Evolutionary conservation across 1,140 invertebrate species (phyloP).

Genomic region (Drosophila kanapiae): DNA sequence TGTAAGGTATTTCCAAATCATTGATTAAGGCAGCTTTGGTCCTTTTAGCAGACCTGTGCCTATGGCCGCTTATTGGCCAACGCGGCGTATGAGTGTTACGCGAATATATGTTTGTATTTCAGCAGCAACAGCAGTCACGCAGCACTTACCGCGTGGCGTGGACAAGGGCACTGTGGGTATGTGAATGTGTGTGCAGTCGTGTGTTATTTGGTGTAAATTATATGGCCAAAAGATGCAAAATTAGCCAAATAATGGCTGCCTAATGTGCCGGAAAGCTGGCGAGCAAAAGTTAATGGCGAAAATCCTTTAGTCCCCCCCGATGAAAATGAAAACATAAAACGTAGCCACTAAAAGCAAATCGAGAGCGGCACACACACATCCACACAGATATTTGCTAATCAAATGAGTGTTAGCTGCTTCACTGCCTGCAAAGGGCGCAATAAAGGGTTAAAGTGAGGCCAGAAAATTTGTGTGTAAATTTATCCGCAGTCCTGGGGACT

Average conservation of each 20-base stretch:
- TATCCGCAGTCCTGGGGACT: not conserved
- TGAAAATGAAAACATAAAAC: slow-evolving; percentile 72
- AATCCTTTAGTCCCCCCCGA: slow-evolving; percentile 57
- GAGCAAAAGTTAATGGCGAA: slow-evolving; percentile 66
- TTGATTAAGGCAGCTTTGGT: slow-evolving; percentile 60
- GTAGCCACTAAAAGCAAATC: slow-evolving; percentile 50
- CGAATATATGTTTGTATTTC: slow-evolving; percentile 62
- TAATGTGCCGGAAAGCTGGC: slow-evolving; percentile 73
- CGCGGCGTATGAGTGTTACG: slow-evolving; percentile 69
- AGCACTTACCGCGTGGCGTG: slow-evolving; percentile 44
- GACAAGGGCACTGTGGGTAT: slow-evolving; percentile 20
- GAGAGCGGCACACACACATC: slow-evolving; percentile 11
- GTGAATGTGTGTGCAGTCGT: slow-evolving; percentile 69
- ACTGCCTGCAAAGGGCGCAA: slow-evolving; percentile 24
- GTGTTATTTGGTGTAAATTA: slow-evolving; percentile 83
- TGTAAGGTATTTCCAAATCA: slow-evolving; percentile 78
- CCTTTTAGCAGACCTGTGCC: slow-evolving; percentile 17
- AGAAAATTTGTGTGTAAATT: slow-evolving; percentile 21
- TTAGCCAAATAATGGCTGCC: slow-evolving; percentile 80
- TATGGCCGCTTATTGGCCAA: slow-evolving; percentile 28
- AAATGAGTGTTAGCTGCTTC: slow-evolving; percentile 59
- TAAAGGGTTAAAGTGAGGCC: slow-evolving; percentile 31
- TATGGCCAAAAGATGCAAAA: slow-evolving; percentile 80
- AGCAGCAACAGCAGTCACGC: slow-evolving; percentile 49
- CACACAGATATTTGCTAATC: slow-evolving; percentile 56